Percentiles rank a stretch among this genome's conserved stretches.
Conservation (phyloP, 2,888 invertebrate genomes). For the Scaptomyza caliginosa region DNA sequence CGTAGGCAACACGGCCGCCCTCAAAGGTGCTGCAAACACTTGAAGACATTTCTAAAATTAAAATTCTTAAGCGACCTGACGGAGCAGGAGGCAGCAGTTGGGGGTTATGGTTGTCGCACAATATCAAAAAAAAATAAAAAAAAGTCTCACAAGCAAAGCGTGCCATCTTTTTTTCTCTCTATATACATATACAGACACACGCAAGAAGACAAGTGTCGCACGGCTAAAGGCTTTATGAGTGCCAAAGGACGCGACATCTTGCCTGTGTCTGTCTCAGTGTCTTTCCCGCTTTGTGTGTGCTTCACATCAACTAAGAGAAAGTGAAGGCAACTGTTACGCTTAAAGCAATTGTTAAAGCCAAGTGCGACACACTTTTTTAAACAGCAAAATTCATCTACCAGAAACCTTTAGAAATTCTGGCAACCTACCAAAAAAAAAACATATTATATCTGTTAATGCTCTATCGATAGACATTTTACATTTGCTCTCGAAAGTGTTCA, state of each 20-base stretch:
- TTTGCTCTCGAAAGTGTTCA: no score
- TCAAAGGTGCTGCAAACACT: slow-evolving; percentile 11
- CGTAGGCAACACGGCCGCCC: neutral
- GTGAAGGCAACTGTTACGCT: slow-evolving; percentile 17
- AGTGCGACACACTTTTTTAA: neutral
- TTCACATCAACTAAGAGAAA: slow-evolving; percentile 10
- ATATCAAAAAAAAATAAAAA: slow-evolving; percentile 1
- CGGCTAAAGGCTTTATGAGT: slow-evolving; percentile 49
- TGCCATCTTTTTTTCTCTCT: slow-evolving; percentile 20
- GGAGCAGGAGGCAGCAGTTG: neutral
- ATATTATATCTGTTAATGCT: neutral
- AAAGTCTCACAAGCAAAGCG: slow-evolving; percentile 8
- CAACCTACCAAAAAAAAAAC: neutral
- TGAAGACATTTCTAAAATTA: slow-evolving; percentile 42
- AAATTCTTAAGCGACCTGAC: slow-evolving; percentile 27
- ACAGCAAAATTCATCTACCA: neutral
- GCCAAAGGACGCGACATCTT: slow-evolving; percentile 36
- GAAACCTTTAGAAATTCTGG: neutral
- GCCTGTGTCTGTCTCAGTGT: neutral
- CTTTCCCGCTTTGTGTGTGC: neutral
- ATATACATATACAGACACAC: neutral
- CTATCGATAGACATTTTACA: neutral
- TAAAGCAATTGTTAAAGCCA: slow-evolving; percentile 5
- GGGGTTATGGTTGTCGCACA: neutral
- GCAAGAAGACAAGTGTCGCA: slow-evolving; percentile 46